Evolutionary conservation across 2,113 vertebrate genomes (phyloP).

Genomic region (Planiliza haematocheilus): DNA sequence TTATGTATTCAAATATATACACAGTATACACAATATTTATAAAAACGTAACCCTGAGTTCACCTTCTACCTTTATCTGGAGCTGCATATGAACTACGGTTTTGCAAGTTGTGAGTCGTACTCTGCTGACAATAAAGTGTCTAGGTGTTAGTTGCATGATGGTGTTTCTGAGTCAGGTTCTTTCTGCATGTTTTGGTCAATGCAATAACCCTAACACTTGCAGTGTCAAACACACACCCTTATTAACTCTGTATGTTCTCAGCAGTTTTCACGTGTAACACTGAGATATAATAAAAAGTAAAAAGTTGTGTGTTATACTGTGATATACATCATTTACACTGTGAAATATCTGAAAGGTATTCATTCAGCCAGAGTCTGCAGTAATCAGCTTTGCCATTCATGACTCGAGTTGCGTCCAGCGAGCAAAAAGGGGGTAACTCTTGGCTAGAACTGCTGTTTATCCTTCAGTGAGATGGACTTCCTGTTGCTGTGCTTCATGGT

Average conservation of each 20-base stretch:
- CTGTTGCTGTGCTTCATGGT: slow-evolving; percentile 78
- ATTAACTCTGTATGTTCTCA: neutral
- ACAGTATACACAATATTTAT: too few relatives aligned
- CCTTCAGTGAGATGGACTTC: slow-evolving; percentile 62
- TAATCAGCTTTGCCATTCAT: slow-evolving; percentile 13
- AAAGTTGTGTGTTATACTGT: neutral
- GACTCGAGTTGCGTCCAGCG: slow-evolving; percentile 19
- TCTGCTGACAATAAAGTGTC: slow-evolving; percentile 10
- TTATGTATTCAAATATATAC: too few relatives aligned
- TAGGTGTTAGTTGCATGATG: slow-evolving; percentile 12
- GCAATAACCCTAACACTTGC: slow-evolving; percentile 16
- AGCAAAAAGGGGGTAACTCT: slow-evolving; percentile 26
- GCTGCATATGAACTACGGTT: neutral
- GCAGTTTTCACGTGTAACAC: slow-evolving; percentile 13
- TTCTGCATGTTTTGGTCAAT: slow-evolving; percentile 21
- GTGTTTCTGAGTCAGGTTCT: slow-evolving; percentile 63
- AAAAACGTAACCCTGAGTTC: too few relatives aligned
- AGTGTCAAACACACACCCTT: slow-evolving; percentile 25
- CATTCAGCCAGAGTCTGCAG: slow-evolving; percentile 9
- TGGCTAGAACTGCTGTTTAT: slow-evolving; percentile 39
- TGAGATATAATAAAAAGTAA: neutral
- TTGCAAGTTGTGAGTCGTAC: neutral
- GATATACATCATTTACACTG: slow-evolving; percentile 25
- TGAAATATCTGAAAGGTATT: slow-evolving; percentile 18
- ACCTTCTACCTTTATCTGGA: too few relatives aligned